Evolutionary conservation across 2,888 invertebrate genomes (phyloP), one percentile per base, ranked within the genome.

Genomic region (Drosophila tanythrix): DNA sequence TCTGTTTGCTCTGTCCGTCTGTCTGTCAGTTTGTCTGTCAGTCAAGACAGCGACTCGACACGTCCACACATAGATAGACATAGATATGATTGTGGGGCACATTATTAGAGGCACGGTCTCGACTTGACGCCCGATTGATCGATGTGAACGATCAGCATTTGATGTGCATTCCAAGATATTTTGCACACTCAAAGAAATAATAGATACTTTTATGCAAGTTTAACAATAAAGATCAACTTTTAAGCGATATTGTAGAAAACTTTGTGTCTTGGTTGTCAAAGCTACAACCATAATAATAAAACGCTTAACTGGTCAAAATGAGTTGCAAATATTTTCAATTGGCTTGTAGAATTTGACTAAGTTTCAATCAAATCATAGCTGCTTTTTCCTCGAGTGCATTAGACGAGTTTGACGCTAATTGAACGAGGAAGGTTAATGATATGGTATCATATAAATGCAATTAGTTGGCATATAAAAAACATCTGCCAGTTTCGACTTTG

Each of bases 391-490:
- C 13, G 10, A 43, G 31, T 21, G 21, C 57, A 43, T 57, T 40
- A 10, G 8, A 21, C 31, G 11, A 38, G 15, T 13, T 21, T 31
- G 55, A 52, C 75, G 51, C 50, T 74, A 74, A 70, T 70, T 70
- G 70, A 48, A 57, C 33, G 33, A 18, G 6, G 43, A 51, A 10
- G 21, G 25, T 25, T 29, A 53, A 50, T 56, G 58, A 35, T 38
- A 59, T 31, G 33, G 25, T 69, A 29, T 71, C 78, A 81, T 89
- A 82, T 79, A 89, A 86, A 70, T 83, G 81, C 87, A 90, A 92
- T 91, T 91, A 90, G 84, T 59, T 69, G 59, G 69, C 79, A 71
- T 72, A 81, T 84, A 74, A 78, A 82, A 82, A 85, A 83, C 91
- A 90, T 83, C 91, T 90, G 90, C 72, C 74, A 68, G 53, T 38